Percentiles rank a stretch among this genome's conserved stretches.
Evolutionary conservation across 1,140 invertebrate genomes (phyloP).

Genomic region (Drosophila dunni): DNA sequence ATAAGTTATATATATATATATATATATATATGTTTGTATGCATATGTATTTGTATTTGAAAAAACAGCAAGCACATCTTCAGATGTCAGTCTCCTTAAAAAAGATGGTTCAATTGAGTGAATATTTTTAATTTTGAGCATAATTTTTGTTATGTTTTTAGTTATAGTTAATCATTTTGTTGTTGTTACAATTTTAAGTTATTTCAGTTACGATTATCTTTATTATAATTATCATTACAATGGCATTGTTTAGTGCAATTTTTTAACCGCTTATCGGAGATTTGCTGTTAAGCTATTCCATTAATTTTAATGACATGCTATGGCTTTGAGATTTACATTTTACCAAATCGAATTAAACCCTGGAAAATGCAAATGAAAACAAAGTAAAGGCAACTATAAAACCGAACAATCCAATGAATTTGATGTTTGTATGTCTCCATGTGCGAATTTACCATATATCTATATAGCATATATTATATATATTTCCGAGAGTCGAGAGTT

Average conservation of each 20-base stretch:
- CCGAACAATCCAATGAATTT: slow-evolving; percentile 59
- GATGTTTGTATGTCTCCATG: slow-evolving; percentile 53
- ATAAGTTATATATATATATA: slow-evolving; percentile 25
- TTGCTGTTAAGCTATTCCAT: slow-evolving; percentile 68
- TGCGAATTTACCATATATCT: slow-evolving; percentile 55
- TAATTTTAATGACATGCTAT: slow-evolving; percentile 57
- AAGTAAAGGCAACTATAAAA: slow-evolving; percentile 32
- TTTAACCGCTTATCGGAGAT: slow-evolving; percentile 37
- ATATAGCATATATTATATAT: slow-evolving; percentile 17
- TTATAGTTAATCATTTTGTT: slow-evolving; percentile 72
- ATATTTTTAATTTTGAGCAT: slow-evolving; percentile 63
- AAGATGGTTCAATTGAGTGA: slow-evolving; percentile 14
- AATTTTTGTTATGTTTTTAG: slow-evolving; percentile 76
- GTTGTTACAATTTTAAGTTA: slow-evolving; percentile 67
- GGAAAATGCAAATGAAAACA: slow-evolving; percentile 4
- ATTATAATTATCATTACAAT: slow-evolving; percentile 43
- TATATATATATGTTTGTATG: slow-evolving; percentile 8
- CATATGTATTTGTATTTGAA: slow-evolving; percentile 33
- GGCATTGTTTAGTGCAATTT: slow-evolving; percentile 56
- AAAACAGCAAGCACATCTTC: slow-evolving; percentile 1
- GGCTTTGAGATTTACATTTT: slow-evolving; percentile 32
- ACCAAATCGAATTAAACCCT: slow-evolving; percentile 41
- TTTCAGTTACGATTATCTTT: slow-evolving; percentile 51
- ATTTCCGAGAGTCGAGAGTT: slow-evolving; percentile 37
- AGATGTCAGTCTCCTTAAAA: slow-evolving; percentile 11